Evolutionary conservation across 2,797 vertebrate species (phyloP).

Genomic region (Falco novaeseelandiae): DNA sequence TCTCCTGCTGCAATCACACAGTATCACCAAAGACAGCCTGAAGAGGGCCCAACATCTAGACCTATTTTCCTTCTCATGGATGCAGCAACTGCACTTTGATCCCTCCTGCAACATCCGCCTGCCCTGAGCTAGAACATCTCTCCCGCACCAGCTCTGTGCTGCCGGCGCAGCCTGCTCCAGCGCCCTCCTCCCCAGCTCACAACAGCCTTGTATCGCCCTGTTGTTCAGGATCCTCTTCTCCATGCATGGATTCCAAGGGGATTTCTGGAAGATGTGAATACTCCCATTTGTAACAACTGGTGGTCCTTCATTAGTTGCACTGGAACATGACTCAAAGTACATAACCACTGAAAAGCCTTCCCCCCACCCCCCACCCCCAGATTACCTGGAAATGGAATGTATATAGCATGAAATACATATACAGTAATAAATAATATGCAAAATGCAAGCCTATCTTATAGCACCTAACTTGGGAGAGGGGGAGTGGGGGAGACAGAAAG

Average conservation of each 20-base stretch:
- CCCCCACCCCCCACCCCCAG: not conserved
- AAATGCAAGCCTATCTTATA: not conserved
- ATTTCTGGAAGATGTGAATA: not conserved
- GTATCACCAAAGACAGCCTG: not conserved
- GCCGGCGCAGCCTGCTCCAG: not conserved
- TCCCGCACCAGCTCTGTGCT: not conserved
- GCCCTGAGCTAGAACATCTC: not conserved
- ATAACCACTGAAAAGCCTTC: not conserved
- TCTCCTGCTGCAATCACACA: not conserved
- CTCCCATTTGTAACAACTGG: not conserved
- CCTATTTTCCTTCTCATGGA: not conserved
- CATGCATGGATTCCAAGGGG: not conserved
- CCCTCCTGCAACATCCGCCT: not conserved
- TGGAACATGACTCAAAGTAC: not conserved
- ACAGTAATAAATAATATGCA: not conserved
- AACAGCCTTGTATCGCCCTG: not conserved
- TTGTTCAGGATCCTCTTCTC: not conserved
- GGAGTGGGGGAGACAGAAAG: not conserved
- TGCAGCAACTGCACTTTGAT: not conserved
- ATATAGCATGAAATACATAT: not conserved
- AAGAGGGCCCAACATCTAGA: not conserved
- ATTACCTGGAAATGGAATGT: not conserved
- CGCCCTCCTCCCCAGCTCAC: not conserved
- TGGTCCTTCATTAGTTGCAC: not conserved
- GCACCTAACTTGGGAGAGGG: not conserved